Conservation (phyloP, 2,113 vertebrate species). For the Nerophis lumbriciformis region DNA sequence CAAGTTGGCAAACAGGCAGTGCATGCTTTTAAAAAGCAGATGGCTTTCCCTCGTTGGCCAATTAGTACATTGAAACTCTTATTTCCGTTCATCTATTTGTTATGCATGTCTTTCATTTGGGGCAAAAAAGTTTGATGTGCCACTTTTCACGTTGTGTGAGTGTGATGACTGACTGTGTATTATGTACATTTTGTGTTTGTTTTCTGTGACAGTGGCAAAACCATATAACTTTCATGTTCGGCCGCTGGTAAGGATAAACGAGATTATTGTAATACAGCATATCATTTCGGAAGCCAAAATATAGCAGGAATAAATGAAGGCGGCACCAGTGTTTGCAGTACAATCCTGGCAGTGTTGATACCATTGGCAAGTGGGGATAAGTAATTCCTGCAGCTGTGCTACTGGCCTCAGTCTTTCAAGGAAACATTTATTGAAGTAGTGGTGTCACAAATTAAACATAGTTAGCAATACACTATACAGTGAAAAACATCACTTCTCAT, state of each 20-base stretch:
- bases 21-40: slow-evolving; percentile 60
- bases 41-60: slow-evolving; percentile 69
- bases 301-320: slow-evolving; percentile 21
- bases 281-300: slow-evolving; percentile 33
- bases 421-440: slow-evolving; percentile 49
- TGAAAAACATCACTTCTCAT: slow-evolving; percentile 27
- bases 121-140: slow-evolving; percentile 27
- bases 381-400: slow-evolving; percentile 50
- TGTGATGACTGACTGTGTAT: neutral
- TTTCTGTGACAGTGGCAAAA: slow-evolving; percentile 24
- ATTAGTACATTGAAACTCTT: slow-evolving; percentile 70
- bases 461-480: slow-evolving; percentile 32
- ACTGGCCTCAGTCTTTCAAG: slow-evolving; percentile 59
- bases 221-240: slow-evolving; percentile 15
- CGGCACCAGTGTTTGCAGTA: slow-evolving; percentile 21
- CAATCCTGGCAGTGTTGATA: slow-evolving; percentile 15
- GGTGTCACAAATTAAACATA: slow-evolving; percentile 53
- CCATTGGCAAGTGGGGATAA: slow-evolving; percentile 36
- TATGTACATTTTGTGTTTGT: slow-evolving; percentile 16
- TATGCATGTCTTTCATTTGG: slow-evolving; percentile 51
- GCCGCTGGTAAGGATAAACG: slow-evolving; percentile 13
- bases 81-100: slow-evolving; percentile 60
- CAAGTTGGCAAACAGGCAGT: slow-evolving; percentile 49
- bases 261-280: slow-evolving; percentile 21
- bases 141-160: slow-evolving; percentile 35